phyloP scores from a whole-genome alignment of 1,140 invertebrate genomes.

The Agrilus planipennis region DNA sequence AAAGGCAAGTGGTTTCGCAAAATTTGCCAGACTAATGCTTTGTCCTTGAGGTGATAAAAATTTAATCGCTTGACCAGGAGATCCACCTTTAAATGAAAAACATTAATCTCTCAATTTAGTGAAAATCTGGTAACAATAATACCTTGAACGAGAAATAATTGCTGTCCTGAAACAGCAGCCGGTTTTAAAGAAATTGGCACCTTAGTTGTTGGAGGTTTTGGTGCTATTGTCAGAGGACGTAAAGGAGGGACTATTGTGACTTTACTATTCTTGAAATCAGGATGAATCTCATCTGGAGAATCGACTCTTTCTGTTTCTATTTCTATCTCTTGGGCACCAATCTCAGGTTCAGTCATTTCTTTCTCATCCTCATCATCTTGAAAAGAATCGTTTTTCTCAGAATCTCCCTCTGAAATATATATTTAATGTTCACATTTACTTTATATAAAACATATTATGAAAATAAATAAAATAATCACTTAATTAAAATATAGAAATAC shows the following conservation, averaged over 20 bases:
- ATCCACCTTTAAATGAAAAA: conserved; percentile 1
- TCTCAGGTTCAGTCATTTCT: conserved; percentile 22
- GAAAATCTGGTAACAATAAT: background rate
- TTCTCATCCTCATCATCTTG: conserved; percentile 21
- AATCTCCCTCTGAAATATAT: background rate
- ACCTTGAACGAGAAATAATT: conserved; percentile 28
- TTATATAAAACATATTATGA: background rate
- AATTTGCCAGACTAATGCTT: conserved; percentile 27
- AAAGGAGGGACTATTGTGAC: conserved; percentile 27
- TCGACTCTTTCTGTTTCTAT: conserved; percentile 20
- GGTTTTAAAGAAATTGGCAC: conserved; percentile 29
- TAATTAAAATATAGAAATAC: conserved; percentile 9
- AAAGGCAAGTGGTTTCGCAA: conserved; percentile 25
- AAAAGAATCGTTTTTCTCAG: background rate
- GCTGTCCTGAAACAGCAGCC: conserved; percentile 25
- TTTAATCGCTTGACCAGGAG: conserved; percentile 26
- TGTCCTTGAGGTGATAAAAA: conserved; percentile 27
- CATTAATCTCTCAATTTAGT: background rate
- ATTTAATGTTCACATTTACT: background rate
- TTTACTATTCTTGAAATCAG: conserved; percentile 22
- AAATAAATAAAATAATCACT: background rate
- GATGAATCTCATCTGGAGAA: conserved; percentile 18
- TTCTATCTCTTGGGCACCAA: conserved; percentile 22
- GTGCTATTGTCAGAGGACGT: conserved; percentile 31
- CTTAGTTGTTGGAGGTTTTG: conserved; percentile 32